phyloP scores from a whole-genome alignment of 1,140 invertebrate species.

The Heliconius hewitsoni region DNA sequence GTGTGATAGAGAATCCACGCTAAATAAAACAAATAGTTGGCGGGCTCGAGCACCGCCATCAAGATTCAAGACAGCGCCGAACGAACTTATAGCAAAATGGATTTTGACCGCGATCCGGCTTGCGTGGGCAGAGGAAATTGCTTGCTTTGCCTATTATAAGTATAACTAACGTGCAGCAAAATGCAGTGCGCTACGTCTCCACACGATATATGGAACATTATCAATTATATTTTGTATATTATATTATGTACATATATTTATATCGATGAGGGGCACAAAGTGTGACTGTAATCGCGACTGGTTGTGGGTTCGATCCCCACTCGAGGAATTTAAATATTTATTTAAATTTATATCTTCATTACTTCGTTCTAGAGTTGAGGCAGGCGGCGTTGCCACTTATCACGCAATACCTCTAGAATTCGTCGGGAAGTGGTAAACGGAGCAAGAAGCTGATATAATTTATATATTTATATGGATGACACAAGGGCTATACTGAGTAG shows the following conservation, averaged over 20 bases:
- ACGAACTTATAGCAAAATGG: conserved; percentile 42
- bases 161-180: conserved; percentile 45
- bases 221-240: conserved; percentile 23
- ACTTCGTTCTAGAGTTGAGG: too few species aligned
- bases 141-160: conserved; percentile 40
- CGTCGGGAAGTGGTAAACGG: too few species aligned
- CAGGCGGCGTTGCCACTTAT: too few species aligned
- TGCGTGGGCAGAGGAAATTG: conserved; percentile 48
- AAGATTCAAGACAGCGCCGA: conserved; percentile 39
- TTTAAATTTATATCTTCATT: too few species aligned
- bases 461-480: neutral
- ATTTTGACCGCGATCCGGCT: conserved; percentile 46
- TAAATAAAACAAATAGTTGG: conserved; percentile 25
- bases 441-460: too few species aligned
- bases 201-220: conserved; percentile 6
- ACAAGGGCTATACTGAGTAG: neutral
- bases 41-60: conserved; percentile 22
- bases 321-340: too few species aligned
- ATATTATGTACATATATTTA: conserved; percentile 10
- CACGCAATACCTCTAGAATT: too few species aligned
- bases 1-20: neutral
- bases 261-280: neutral
- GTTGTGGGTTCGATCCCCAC: too few species aligned
- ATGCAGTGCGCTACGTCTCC: conserved; percentile 32
- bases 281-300: too few species aligned